phyloP scores from a whole-genome alignment of 2,797 vertebrate species.

The Chromis chromis region DNA sequence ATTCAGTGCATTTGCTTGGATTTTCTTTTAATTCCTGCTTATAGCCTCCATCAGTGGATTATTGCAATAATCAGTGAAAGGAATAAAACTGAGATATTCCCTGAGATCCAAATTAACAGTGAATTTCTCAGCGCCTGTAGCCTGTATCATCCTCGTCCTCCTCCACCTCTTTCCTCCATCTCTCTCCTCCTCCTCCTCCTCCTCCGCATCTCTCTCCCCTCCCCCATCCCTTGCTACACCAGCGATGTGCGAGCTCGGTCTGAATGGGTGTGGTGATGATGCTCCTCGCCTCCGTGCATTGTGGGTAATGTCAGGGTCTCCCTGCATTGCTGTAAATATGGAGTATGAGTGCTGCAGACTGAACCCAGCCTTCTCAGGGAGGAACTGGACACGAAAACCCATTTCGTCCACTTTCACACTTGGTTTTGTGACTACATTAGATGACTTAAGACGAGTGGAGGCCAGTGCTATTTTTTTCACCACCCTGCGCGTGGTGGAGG shows the following conservation, averaged over 20 bases:
- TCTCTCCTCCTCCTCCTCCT: constrained; percentile 52
- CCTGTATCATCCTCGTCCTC: constrained; percentile 63
- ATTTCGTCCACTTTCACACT: constrained; percentile 11
- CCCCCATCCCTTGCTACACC: constrained; percentile 76
- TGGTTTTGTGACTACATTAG: constrained; percentile 28
- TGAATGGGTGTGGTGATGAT: constrained; percentile 85
- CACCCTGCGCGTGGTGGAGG: constrained; percentile 45
- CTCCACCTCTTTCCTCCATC: constrained; percentile 59
- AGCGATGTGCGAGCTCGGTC: constrained; percentile 61
- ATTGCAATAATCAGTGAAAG: constrained; percentile 22
- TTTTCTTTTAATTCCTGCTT: constrained; percentile 18
- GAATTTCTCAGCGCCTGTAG: constrained; percentile 52
- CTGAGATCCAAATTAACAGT: constrained; percentile 50
- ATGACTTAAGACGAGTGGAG: constrained; percentile 33
- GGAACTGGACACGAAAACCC: constrained; percentile 4
- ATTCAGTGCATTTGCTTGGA: constrained; percentile 25
- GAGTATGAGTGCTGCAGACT: constrained; percentile 53
- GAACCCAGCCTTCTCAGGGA: constrained; percentile 17
- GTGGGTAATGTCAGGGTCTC: constrained; percentile 82
- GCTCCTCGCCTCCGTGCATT: constrained; percentile 75
- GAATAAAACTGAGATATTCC: constrained; percentile 26
- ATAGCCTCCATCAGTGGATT: not conserved
- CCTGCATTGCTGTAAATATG: constrained; percentile 79
- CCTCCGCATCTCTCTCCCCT: constrained; percentile 73
- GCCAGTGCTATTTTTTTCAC: constrained; percentile 19